Evolutionary conservation across 2,797 vertebrate genomes (phyloP), one percentile per base, ranked within the genome.

Genomic region (Siniperca undulata): DNA sequence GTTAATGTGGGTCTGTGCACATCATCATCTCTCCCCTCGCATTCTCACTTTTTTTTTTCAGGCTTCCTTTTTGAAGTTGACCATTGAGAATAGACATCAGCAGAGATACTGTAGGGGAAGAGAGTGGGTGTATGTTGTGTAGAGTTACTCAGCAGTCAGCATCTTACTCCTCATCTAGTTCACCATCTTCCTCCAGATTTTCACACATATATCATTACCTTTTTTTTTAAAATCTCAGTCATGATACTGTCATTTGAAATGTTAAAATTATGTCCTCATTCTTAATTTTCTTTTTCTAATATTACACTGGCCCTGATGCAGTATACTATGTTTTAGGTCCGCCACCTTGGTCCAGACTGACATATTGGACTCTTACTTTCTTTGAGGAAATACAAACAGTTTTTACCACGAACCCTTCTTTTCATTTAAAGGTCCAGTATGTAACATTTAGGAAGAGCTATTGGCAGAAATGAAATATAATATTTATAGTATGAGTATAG

Each of bases 61-160:
- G 62, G 53, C 58, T 22, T 81, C 59, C 71, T 71, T 83, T 10
- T 80, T 82, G 72, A 86, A 79, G 81, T 78, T 60, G 53, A 48
- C 69, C 62, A 42, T 27, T 52, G 78, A 83, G 75, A 78, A 62
- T 73, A 73, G 55, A 73, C n/a, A 58, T 75, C n/a, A 71, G 62
- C 74, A 36, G 75, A 81, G 69, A 74, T 42, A 22, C 62, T 53
- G 78, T 11, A 42, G 62, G 46, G 14, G 0, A 17, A 66, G 36
- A 60, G 55, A 77, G 69, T 48, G 78, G 62, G 69, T n/a, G 58
- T 48, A 5, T 62, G 79, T 48, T 40, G 1, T 4, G 75, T 58
- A 11, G 14, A 65, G 44, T 38, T 66, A 69, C 48, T 76, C n/a
- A 67, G 74, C 83, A 50, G 62, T 81, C 77, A 36, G 61, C 6